Percentiles rank a stretch among this genome's conserved stretches.
These are phyloP conservation scores for Ophioderma brevispina DNA, from an alignment of 35 echinoderm and acorn worm species.

Conservation along the genomic window DNA sequence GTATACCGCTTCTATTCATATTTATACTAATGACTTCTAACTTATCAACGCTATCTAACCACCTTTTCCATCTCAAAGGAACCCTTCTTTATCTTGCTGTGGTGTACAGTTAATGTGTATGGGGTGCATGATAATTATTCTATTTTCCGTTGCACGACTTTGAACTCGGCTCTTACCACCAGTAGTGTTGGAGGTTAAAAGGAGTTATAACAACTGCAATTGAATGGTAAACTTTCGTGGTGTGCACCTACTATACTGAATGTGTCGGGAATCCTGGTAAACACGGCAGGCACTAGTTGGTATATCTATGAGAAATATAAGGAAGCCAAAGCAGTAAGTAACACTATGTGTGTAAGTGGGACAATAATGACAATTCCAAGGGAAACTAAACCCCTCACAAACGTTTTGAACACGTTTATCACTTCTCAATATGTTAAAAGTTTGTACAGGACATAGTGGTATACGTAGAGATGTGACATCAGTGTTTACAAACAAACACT, in stretches of 20 bases:
- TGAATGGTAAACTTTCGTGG: slow-evolving; percentile 87
- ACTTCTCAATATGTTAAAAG: no score
- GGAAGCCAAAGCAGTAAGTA: slow-evolving; percentile 4
- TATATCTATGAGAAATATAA: slow-evolving; percentile 76
- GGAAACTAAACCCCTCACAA: no score
- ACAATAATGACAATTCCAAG: no score
- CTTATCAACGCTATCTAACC: background rate
- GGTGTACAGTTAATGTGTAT: slow-evolving; percentile 31
- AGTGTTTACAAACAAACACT: no score
- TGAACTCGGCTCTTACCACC: slow-evolving; percentile 89
- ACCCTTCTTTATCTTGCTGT: background rate
- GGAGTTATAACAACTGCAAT: slow-evolving; percentile 61
- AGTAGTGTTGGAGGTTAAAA: slow-evolving; percentile 85
- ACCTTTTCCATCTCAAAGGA: background rate
- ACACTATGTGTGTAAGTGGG: no score
- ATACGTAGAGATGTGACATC: background rate
- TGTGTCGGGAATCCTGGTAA: slow-evolving; percentile 55
- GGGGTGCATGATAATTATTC: slow-evolving; percentile 86
- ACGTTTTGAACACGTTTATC: no score
- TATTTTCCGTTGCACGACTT: slow-evolving; percentile 78
- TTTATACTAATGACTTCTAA: slow-evolving; percentile 44
- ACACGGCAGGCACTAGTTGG: slow-evolving; percentile 68
- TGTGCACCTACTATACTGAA: slow-evolving; percentile 53
- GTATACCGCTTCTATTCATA: slow-evolving; percentile 59
- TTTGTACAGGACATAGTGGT: no score